Base-by-base conservation (phyloP, 2,888 invertebrate species). In the Trichopoda pennipes region DNA sequence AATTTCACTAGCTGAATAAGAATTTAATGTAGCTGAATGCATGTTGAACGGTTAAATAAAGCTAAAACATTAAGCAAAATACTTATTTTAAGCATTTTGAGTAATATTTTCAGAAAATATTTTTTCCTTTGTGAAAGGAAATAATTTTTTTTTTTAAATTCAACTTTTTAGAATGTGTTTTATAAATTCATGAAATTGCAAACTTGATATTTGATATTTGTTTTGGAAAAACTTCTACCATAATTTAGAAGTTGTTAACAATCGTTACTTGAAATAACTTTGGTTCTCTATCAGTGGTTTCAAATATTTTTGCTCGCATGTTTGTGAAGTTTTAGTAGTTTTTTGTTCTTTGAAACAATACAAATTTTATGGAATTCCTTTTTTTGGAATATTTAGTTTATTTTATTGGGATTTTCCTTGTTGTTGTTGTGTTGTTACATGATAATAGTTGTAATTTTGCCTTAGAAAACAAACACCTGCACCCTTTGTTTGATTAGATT, bases 241-340 rank as follows among this genome's bases (percentile, higher is more conserved):
- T 49, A 17, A 35, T n/a, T 70, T 23, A 14, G 16, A 17, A 16
- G 23, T 72, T 28, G 19, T 23, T 12, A 19, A 35, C 42, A 42
- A 55, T 44, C 32, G 32, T 51, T 53, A 28, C 32, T 61, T 21
- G 16, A 61, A 72, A 49, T 61, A 44, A 61, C 16, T 73, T 63
- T 44, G 16, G 38, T 61, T 53, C 44, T 23, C 51, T 32, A 73
- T 63, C 63, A 63, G 47, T 55, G 53, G 63, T 73, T 44, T 73
- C 44, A 38, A 44, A 55, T 44, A 35, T 35, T 53, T 2, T 16
- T 38, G 53, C 8, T 44, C 3, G n/a, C 12, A 28, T 51, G 21
- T 60, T 49, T 35, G 28, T 16, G 21, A 56, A 38, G 17, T 38
- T 66, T 58, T 63, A n/a, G 23, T 38, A 17, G 14, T 9, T 8